Evolutionary conservation across 2,113 vertebrate genomes (phyloP), one percentile per base, ranked within the genome.

Genomic region (Smithornis capensis): DNA sequence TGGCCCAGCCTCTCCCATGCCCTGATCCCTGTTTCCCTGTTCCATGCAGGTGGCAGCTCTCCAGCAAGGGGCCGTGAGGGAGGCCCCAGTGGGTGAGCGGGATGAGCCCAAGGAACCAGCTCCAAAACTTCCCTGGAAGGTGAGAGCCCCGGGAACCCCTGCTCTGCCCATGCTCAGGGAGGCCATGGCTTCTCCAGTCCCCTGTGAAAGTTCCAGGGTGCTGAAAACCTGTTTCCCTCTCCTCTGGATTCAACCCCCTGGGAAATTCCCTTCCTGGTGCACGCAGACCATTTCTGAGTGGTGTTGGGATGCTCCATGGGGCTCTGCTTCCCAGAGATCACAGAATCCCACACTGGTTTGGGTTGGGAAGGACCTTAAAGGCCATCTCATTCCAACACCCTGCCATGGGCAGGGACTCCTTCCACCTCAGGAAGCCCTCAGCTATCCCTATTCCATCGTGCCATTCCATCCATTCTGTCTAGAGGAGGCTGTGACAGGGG

Each of bases 91-190:
- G 1, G 96, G 94, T 9, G 98, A 98, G 50, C 57, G 90, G 11
- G 97, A 97, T 15, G 97, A 96, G 71, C 80, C 89, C 21, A 94
- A 97, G 95, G 98, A 98, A 23, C 35, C 95, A 8, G 96, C 71
- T 0, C 92, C 94, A 0, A 98, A 98, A 45, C 78, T 91, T 52
- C 95, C 97, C 44, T 98, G 98, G 98, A 98, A 98, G 97, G 98
- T 98, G 83, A 94, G 97, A 90, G 19, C 55, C 62, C 27, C 33
- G 37, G 5, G 28, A 77, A 22, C 4, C 45, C 40, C 53, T 44
- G 35, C 49, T 64, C 62, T 93, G 84, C 9, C 56, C 35, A 0
- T 3, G 18, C 33, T 83, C 52, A 19, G 40, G 1, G 1, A 63
- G 77, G 21, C 52, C 12, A 3, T 40, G 0, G 0, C 68, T 82